Evolutionary conservation across 2,888 invertebrate genomes (phyloP).

Genomic region (Lottia scabra): DNA sequence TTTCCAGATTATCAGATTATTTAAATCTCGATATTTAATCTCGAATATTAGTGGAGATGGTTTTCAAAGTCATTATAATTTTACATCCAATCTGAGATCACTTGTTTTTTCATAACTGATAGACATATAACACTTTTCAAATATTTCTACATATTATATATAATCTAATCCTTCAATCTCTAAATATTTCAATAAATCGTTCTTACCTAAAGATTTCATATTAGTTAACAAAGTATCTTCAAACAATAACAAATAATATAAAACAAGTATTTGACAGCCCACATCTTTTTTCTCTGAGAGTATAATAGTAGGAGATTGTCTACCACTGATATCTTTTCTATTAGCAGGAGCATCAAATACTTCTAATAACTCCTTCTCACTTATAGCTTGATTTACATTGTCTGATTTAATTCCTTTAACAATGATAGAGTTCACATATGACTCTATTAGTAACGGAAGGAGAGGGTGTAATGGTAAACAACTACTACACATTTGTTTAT

Average conservation of each 20-base stretch:
- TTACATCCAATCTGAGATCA: no score
- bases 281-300: conserved; percentile 21
- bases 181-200: neutral
- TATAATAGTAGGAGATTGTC: neutral
- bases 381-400: conserved; percentile 90
- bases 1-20: no score
- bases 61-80: no score
- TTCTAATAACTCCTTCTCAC: conserved; percentile 85
- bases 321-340: conserved; percentile 9
- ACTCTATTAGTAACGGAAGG: conserved; percentile 91
- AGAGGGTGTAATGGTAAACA: conserved; percentile 93
- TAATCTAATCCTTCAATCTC: neutral
- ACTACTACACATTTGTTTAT: conserved; percentile 89
- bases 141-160: no score
- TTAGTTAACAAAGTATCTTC: conserved; percentile 84
- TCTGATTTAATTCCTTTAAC: conserved; percentile 71
- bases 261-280: conserved; percentile 80
- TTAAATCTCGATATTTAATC: no score
- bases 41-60: no score
- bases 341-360: conserved; percentile 54
- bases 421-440: conserved; percentile 92
- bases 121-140: no score
- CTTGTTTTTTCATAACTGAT: no score
- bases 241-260: conserved; percentile 92
- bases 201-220: conserved; percentile 65